Evolutionary conservation across 2,888 invertebrate species (phyloP), one percentile per base, ranked within the genome.

Genomic region (Pristionchus arcanus): DNA sequence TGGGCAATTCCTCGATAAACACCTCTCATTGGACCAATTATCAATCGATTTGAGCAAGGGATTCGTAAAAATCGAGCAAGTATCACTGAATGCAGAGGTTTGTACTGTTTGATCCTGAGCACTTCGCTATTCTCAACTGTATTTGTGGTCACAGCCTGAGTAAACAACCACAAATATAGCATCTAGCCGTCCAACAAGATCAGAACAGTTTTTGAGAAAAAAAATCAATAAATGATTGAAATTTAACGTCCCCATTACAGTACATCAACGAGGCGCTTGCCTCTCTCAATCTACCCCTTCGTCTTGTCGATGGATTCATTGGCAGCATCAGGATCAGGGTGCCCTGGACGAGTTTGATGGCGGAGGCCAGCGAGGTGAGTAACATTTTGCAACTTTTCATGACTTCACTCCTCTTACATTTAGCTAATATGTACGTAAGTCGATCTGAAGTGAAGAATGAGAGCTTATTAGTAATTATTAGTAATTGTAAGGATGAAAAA

Each of bases 1-100:
- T 92, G 98, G 98, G 68, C 97, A 98, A 95, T 98, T 97, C 96
- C 96, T 98, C 93, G 97, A 98, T 96, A 97, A 98, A 95, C 98
- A 98, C 96, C 96, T 98, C 93, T 97, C 97, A 92, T 96, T 98
- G 92, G 97, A 98, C 96, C 98, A 98, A 96, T 96, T 98, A 95
- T 97, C 97, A 95, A 97, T 98, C 88, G 97, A 98, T 96, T 96
- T 98, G 87, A 97, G 97, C 96, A 97, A 97, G 96, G 98, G 98
- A 93, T 97, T 97, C 95, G 98, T 98, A 92, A 97, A 97, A 90
- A 97, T 98, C 92, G 97, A 97, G 95, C 97, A 98, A 96, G 97
- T 98, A 95, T 97, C 97, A 96, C 96, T 98, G 59, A 59, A 59
- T 59, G 59, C 59, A 59, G 21, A 59, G 59, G 59, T 59, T 59